Percentiles rank a stretch among this genome's conserved stretches.
These are phyloP conservation scores for Dorcus parallelipipedus DNA, from an alignment of 2,888 invertebrate species.

Conservation along the genomic window DNA sequence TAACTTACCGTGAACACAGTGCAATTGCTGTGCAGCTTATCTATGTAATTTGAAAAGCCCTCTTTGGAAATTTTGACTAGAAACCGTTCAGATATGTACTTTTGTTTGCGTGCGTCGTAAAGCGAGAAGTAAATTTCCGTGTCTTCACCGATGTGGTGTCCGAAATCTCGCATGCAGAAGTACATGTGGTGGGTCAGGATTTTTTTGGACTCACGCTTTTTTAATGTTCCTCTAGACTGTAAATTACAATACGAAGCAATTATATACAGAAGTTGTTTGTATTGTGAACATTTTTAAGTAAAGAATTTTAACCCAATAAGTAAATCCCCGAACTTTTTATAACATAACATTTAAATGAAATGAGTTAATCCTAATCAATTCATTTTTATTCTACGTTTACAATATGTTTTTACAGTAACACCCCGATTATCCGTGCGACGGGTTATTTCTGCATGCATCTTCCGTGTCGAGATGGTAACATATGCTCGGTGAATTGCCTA, in stretches of 20 bases:
- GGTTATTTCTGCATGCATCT: too few relatives aligned
- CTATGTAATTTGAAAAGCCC: constrained; percentile 85
- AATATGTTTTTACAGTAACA: too few relatives aligned
- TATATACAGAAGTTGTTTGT: too few relatives aligned
- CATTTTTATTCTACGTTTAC: too few relatives aligned
- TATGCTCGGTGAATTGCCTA: too few relatives aligned
- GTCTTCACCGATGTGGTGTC: constrained; percentile 84
- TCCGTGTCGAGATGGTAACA: too few relatives aligned
- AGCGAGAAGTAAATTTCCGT: constrained; percentile 85
- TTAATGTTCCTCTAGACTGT: constrained; percentile 56
- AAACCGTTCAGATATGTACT: constrained; percentile 85
- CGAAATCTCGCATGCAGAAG: constrained; percentile 86
- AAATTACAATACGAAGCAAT: constrained; percentile 10
- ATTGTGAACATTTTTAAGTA: too few relatives aligned
- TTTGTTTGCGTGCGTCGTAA: constrained; percentile 74
- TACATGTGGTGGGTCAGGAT: constrained; percentile 74
- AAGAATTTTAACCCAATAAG: too few relatives aligned
- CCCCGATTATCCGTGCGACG: too few relatives aligned
- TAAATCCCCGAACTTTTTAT: too few relatives aligned
- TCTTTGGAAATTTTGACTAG: constrained; percentile 85
- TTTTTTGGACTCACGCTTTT: constrained; percentile 56
- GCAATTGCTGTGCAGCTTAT: constrained; percentile 82
- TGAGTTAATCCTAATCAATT: too few relatives aligned
- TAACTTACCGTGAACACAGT: constrained; percentile 72
- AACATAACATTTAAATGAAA: too few relatives aligned